Evolutionary conservation across 2,888 invertebrate genomes (phyloP), one percentile per base, ranked within the genome.

Genomic region (Phanerotoma sp.): DNA sequence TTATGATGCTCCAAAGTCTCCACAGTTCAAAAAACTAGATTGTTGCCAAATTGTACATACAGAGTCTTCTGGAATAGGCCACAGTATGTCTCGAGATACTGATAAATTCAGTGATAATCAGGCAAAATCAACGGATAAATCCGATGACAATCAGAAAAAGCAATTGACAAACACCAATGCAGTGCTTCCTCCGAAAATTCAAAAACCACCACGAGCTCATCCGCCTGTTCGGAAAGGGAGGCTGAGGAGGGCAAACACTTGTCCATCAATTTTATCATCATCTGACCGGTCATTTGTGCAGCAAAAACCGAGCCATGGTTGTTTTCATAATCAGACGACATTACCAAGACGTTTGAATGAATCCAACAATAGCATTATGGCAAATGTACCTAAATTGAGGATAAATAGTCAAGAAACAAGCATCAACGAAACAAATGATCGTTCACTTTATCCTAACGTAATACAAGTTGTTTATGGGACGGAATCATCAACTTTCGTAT

Each of bases 181-280:
- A 16, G 15, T 16, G n/a, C 11, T 25, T 5, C n/a, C 9, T 3
- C 28, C n/a, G 9, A 44, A 22, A 32, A 42, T 48, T 28, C n/a
- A 11, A 3, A 49, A 54, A 16, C 49, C 54, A 21, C 45, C 44
- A 5, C 30, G 54, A 21, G 38, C 37, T 11, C 49, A 49, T 44
- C 49, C 38, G 16, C 49, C 54, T 13, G 28, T 18, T 47, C 21
- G 20, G 10, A 3, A 16, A 15, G 11, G 25, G 10, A 16, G 16
- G 25, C 16, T 10, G 5, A 11, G 13, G 10, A 16, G 5, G 16
- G 2, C 7, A 7, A 15, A 44, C 16, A 16, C 5, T 4, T 25
- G 13, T 4, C n/a, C n/a, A n/a, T n/a, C n/a, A n/a, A n/a, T n/a
- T n/a, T 16, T 16, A 11, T 28, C 18, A 11, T 42, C 42, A 4